Base-by-base conservation (phyloP, 2,113 vertebrate genomes). In the Indri indri region DNA sequence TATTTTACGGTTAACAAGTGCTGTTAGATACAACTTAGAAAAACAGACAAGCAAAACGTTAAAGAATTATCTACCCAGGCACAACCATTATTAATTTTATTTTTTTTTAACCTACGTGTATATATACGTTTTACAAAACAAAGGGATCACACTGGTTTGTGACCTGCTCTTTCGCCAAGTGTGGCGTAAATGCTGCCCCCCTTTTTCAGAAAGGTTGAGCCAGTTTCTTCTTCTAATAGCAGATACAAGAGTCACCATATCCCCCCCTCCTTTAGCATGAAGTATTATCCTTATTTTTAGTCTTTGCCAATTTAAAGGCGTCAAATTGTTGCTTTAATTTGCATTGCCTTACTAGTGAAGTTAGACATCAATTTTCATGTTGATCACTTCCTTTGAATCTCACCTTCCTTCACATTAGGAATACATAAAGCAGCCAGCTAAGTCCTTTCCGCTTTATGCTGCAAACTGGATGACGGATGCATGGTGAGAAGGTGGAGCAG, bases 41-140 rank as follows among this genome's bases (percentile, higher is more conserved):
- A 91, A 91, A 42, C 18, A 85, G 54, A n/a, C 82, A 87, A 82
- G 40, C 7, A 76, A 76, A 68, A 93, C n/a, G 6, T n/a, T 91
- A 50, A 94, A 57, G 42, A 91, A 86, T 82, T 87, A 92, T 30
- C 68, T 34, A 59, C 30, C 34, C 40, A 79, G 7, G 40, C 3
- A 54, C 9, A 68, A 25, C 23, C 66, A 27, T n/a, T 34, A 65
- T 23, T 73, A 52, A 40, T 90, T 50, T 68, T 83, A 37, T 32
- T 82, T 8, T 59, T 59, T 59, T 92, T 59, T 70, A 13, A 37
- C 59, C 65, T n/a, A 88, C 12, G 9, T 11, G 59, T 40, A 11
- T 32, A 18, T 71, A 50, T 13, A 50, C 2, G 14, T 16, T 93
- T 94, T 71, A 76, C 6, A 85, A 76, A 87, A 68, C 68, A 77